These are phyloP conservation scores for Tenthredo notha DNA, from an alignment of 2,888 invertebrate species.

Conservation along the genomic window DNA sequence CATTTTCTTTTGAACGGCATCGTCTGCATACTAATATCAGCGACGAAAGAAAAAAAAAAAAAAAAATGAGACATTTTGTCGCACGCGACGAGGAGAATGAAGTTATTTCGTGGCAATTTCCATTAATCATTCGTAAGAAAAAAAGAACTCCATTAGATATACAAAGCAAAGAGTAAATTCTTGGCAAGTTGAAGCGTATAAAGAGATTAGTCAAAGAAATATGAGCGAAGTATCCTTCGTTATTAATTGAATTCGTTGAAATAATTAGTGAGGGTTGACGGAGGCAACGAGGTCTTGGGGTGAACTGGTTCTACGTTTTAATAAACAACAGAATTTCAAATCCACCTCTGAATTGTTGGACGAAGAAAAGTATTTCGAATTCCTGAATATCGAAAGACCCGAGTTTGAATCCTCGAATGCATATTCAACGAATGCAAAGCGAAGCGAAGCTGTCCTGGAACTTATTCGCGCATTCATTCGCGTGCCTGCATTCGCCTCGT, in stretches of 20 bases:
- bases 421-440: constrained; percentile 72
- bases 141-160: constrained; percentile 28
- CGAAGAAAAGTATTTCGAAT: constrained; percentile 67
- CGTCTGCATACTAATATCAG: constrained; percentile 30
- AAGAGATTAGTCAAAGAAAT: constrained; percentile 45
- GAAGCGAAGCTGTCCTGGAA: constrained; percentile 57
- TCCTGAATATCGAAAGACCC: constrained; percentile 65
- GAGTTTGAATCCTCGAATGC: constrained; percentile 65
- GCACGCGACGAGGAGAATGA: constrained; percentile 41
- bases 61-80: constrained; percentile 35
- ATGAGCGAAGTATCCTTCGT: constrained; percentile 39
- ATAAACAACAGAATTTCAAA: constrained; percentile 51
- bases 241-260: constrained; percentile 46
- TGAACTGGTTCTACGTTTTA: constrained; percentile 43
- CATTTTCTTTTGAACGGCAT: neutral
- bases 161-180: constrained; percentile 47
- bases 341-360: constrained; percentile 39
- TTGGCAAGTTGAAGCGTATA: constrained; percentile 23
- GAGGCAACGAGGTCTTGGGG: neutral
- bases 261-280: constrained; percentile 41
- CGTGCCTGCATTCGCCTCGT: constrained; percentile 57
- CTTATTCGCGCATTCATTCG: constrained; percentile 68
- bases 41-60: too few species aligned
- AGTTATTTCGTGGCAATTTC: constrained; percentile 48
- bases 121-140: constrained; percentile 41